Conservation (phyloP, 2,888 invertebrate genomes). For the Eupithecia dodoneata region DNA sequence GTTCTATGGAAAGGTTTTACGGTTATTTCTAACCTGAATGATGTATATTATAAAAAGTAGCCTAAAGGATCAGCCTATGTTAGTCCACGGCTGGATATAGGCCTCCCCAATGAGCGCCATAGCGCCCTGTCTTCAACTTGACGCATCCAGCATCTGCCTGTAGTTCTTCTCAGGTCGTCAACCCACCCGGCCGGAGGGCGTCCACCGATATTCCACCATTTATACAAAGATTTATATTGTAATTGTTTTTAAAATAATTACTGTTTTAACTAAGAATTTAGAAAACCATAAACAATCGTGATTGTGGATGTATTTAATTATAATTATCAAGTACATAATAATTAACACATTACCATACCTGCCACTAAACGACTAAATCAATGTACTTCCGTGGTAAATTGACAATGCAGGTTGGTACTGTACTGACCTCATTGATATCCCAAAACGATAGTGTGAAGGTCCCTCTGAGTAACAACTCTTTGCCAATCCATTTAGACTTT, state of each 20-base stretch:
- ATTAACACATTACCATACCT: constrained; percentile 20
- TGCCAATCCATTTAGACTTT: neutral
- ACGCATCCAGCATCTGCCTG: too few relatives aligned
- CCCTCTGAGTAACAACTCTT: constrained; percentile 1
- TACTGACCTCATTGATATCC: constrained; percentile 24
- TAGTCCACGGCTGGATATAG: too few relatives aligned
- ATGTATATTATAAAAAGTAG: too few relatives aligned
- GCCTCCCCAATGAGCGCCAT: too few relatives aligned
- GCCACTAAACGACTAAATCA: constrained; percentile 16
- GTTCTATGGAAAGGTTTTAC: too few relatives aligned
- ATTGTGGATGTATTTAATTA: neutral
- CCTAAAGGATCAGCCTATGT: too few relatives aligned
- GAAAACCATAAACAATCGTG: neutral
- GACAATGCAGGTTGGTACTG: constrained; percentile 20
- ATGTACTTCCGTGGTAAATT: constrained; percentile 28
- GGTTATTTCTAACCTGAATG: too few relatives aligned
- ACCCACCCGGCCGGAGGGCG: too few relatives aligned
- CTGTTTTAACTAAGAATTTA: neutral
- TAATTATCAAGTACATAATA: constrained; percentile 18
- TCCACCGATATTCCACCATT: too few relatives aligned
- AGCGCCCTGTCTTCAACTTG: too few relatives aligned
- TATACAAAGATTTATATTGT: too few relatives aligned
- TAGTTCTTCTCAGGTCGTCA: too few relatives aligned
- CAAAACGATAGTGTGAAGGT: constrained; percentile 27
- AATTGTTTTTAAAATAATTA: neutral